These are phyloP conservation scores for Scaptodrosophila lebanonensis DNA, from an alignment of 1,140 invertebrate genomes.

Conservation along the genomic window DNA sequence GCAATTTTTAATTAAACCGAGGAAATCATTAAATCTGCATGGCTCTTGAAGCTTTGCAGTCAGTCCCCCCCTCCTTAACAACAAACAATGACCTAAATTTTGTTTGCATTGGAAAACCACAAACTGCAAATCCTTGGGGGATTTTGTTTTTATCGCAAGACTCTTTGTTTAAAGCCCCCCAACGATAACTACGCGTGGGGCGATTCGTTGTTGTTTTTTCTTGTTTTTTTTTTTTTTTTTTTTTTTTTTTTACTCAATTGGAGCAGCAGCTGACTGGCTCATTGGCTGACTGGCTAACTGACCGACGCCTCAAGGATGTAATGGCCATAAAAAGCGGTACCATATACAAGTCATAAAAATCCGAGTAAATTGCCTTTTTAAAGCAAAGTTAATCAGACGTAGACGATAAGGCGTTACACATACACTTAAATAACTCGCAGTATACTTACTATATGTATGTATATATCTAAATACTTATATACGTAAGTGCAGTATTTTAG, in stretches of 20 bases:
- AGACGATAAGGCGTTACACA: slow-evolving; percentile 16
- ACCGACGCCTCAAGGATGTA: slow-evolving; percentile 47
- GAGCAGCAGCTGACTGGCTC: background rate
- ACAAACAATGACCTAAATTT: too few relatives aligned
- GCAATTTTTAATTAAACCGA: slow-evolving; percentile 6
- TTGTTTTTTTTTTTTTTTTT: too few relatives aligned
- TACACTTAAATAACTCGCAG: slow-evolving; percentile 14
- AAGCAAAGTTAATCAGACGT: slow-evolving; percentile 45
- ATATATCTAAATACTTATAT: too few relatives aligned
- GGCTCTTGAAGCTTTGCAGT: too few relatives aligned
- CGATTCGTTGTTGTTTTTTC: too few relatives aligned
- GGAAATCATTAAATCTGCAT: slow-evolving; percentile 12
- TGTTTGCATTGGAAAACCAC: slow-evolving; percentile 2
- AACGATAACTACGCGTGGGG: too few relatives aligned
- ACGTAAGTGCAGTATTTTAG: too few relatives aligned
- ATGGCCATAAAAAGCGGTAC: slow-evolving; percentile 54
- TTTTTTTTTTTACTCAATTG: too few relatives aligned
- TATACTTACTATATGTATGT: too few relatives aligned
- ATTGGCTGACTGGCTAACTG: background rate
- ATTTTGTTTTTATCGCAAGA: too few relatives aligned
- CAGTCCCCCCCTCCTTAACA: too few relatives aligned
- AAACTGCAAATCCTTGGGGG: slow-evolving; percentile 2
- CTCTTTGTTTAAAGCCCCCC: too few relatives aligned
- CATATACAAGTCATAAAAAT: slow-evolving; percentile 65
- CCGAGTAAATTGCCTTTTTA: slow-evolving; percentile 63